Evolutionary conservation across 2,113 vertebrate genomes (phyloP), one percentile per base, ranked within the genome.

Genomic region (Zootoca vivipara): DNA sequence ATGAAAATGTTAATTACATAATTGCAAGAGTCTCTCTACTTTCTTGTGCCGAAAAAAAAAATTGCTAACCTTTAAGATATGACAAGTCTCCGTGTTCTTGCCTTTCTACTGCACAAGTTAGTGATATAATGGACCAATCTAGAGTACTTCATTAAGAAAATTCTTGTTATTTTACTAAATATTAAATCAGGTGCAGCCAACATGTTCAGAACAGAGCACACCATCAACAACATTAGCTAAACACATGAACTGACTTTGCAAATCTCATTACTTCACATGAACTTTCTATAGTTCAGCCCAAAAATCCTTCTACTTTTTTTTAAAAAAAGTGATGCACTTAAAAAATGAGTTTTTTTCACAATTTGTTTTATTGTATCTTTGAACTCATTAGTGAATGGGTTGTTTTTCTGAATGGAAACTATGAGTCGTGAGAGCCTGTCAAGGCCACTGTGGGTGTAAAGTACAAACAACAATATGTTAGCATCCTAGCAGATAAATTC

Each of bases 101-200:
- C 56, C 52, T 62, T 62, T 62, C 58, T 62, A 40, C 62, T 74
- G 0, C 62, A 78, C 79, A 86, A 46, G 4, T 65, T 89, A 72
- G 85, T 80, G 86, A 94, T 92, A 87, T 93, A 77, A 90, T 22
- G 77, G 67, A 94, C 87, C 90, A 80, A 69, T 85, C 91, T 90
- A 94, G 91, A 81, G 92, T 74, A 46, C 52, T 73, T 92, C 42
- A 83, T 83, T 33, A 56, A 83, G 18, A 18, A 33, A 13, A 30
- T 83, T 83, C 30, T 22, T 30, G 20, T 15, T 28, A 42, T 62
- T 40, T 40, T 15, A 4, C 38, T 82, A 70, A 69, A 69, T 67
- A 46, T 91, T 87, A 87, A 77, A 88, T 86, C 85, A 80, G 85
- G 91, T 93, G 90, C 92, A 86, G 87, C 18, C 38, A 70, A 52